A percentile compares a stretch with the other conserved stretches of the same genome.
These are phyloP conservation scores for Centruroides sculpturatus DNA, from an alignment of 1,140 invertebrate genomes.

Conservation along the genomic window DNA sequence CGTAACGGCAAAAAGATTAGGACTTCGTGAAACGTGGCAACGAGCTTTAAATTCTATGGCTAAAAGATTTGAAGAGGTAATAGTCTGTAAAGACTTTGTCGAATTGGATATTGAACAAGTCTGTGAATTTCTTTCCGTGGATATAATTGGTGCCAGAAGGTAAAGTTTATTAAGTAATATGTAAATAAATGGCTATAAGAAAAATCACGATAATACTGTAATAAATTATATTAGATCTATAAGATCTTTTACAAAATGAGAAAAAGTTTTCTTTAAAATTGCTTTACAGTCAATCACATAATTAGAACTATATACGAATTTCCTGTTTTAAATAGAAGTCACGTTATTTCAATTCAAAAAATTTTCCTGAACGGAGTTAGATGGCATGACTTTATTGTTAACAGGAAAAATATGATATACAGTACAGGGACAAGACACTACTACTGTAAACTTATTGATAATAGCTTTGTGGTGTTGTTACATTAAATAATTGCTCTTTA, in stretches of 20 bases:
- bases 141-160: slow-evolving; percentile 10
- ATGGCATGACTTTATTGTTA: too few relatives aligned
- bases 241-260: neutral
- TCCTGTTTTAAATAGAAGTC: too few relatives aligned
- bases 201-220: neutral
- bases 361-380: too few relatives aligned
- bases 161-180: neutral
- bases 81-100: slow-evolving; percentile 1
- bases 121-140: neutral
- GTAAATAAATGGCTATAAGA: neutral
- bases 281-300: too few relatives aligned
- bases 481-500: too few relatives aligned
- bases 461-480: too few relatives aligned
- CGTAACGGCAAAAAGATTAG: slow-evolving; percentile 3
- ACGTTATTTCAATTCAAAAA: too few relatives aligned
- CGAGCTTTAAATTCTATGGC: slow-evolving; percentile 2
- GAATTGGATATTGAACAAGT: slow-evolving; percentile 7
- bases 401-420: too few relatives aligned
- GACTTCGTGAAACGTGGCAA: neutral
- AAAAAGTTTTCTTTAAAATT: too few relatives aligned
- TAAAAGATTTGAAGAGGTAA: slow-evolving; percentile 4
- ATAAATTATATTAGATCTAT: neutral
- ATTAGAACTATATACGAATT: too few relatives aligned
- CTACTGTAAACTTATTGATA: too few relatives aligned
- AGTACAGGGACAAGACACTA: too few relatives aligned